Base-by-base conservation (phyloP, 2,113 vertebrate species). In the Leptodactylus fuscus region DNA sequence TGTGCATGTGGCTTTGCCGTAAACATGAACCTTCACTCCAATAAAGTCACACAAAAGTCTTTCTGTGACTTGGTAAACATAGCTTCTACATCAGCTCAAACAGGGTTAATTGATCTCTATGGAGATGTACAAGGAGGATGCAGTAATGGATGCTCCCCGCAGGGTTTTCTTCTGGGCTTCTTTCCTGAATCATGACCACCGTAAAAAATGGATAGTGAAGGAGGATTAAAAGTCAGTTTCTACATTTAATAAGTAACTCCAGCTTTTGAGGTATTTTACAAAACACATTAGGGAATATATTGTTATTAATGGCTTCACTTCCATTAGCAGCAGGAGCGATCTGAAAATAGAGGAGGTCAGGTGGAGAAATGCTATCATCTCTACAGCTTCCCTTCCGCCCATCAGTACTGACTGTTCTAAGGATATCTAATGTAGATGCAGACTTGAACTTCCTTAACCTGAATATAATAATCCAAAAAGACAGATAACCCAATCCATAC, bases 201-300 rank as follows among this genome's bases (percentile, higher is more conserved):
- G 8, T 15, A 18, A 49, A 38, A 73, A 12, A 29, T 5, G 16
- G n/a, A 22, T 10, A 44, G 15, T 48, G 44, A 49, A 75, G 22
- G 44, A 29, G 44, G 73, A 44, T 27, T 49, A 51, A 49, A 75
- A 75, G 73, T 48, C 44, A 32, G 12, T n/a, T 73, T 36, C 34
- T 12, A 13, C 2, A 69, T 38, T 38, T 36, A 36, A 69, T 36
- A 69, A 38, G 65, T 22, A 36, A 36, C 32, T 34, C 13, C 18
- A 36, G 32, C 34, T 69, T 69, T 22, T 36, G 2, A 69, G 34
- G 65, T 36, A 32, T 69, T 69, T 69, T 36, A 69, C 27, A 32
- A 65, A 32, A 65, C n/a, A 32, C 65, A 69, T 69, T 69, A 69
- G 18, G 32, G 65, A 69, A 69, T 36, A 69, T 22, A 69, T 69